A percentile compares a stretch with the other conserved stretches of the same genome.
These are phyloP conservation scores for Arenaria interpres DNA, from an alignment of 2,113 vertebrate species.

Conservation along the genomic window DNA sequence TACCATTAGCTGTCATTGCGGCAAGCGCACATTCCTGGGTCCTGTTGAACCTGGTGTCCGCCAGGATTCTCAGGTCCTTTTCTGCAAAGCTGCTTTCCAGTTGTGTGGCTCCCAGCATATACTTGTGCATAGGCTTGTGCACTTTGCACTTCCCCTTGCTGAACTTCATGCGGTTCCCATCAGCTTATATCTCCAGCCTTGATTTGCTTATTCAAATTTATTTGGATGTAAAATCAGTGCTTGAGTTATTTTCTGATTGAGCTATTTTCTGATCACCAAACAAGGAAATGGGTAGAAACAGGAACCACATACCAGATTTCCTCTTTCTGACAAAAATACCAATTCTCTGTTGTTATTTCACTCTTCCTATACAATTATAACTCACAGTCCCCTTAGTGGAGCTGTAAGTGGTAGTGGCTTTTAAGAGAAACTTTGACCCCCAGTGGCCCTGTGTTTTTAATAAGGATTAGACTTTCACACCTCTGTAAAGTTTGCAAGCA, in stretches of 20 bases:
- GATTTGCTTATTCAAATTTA: neutral
- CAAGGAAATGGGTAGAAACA: neutral
- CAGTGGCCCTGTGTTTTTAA: neutral
- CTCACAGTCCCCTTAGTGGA: neutral
- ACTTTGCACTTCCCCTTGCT: neutral
- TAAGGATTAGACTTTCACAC: neutral
- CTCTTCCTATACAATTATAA: neutral
- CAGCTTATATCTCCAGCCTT: neutral
- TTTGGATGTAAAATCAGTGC: neutral
- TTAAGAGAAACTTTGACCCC: neutral
- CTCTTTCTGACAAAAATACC: neutral
- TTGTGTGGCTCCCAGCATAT: neutral
- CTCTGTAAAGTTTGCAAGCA: neutral
- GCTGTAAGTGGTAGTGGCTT: neutral
- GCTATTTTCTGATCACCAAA: neutral
- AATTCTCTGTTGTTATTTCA: neutral
- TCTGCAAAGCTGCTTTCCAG: neutral
- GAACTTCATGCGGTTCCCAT: neutral
- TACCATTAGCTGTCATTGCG: neutral
- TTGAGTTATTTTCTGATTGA: neutral
- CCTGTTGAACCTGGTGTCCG: neutral
- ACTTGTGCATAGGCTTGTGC: neutral
- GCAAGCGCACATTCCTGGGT: neutral
- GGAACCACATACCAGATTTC: neutral
- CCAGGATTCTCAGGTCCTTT: neutral